These are phyloP conservation scores for Ips typographus DNA, from an alignment of 1,140 invertebrate species.

Conservation along the genomic window DNA sequence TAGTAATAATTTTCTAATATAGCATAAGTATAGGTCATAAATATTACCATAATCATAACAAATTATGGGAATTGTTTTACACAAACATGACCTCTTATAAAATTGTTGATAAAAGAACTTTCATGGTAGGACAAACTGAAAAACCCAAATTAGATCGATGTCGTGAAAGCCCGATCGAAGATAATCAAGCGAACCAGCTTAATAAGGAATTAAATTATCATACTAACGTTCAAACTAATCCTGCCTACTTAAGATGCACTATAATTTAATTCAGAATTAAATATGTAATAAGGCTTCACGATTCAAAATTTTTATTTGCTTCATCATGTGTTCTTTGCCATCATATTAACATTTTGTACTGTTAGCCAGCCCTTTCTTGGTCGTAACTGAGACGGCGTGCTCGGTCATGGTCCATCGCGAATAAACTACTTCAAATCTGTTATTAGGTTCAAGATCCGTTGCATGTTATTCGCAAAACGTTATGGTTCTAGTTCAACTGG, in stretches of 20 bases:
- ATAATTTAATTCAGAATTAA: slow-evolving; percentile 5
- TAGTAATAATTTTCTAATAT: no score
- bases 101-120: no score
- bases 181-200: no score
- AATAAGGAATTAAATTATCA: not conserved
- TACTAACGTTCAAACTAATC: not conserved
- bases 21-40: no score
- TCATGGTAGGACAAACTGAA: no score
- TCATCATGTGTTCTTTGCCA: not conserved
- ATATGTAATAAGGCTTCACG: slow-evolving; percentile 17
- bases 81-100: no score
- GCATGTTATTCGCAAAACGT: not conserved
- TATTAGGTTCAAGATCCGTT: slow-evolving; percentile 8
- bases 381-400: not conserved
- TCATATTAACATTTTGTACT: slow-evolving; percentile 22
- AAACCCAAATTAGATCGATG: no score
- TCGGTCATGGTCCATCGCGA: slow-evolving; percentile 19
- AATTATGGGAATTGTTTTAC: no score
- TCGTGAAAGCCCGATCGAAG: no score
- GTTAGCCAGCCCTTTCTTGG: slow-evolving; percentile 11
- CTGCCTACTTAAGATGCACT: not conserved
- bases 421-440: slow-evolving; percentile 25
- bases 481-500: not conserved
- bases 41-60: no score
- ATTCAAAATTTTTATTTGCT: slow-evolving; percentile 11